Conservation (phyloP, 2,113 vertebrate species). For the Gavia stellata region DNA sequence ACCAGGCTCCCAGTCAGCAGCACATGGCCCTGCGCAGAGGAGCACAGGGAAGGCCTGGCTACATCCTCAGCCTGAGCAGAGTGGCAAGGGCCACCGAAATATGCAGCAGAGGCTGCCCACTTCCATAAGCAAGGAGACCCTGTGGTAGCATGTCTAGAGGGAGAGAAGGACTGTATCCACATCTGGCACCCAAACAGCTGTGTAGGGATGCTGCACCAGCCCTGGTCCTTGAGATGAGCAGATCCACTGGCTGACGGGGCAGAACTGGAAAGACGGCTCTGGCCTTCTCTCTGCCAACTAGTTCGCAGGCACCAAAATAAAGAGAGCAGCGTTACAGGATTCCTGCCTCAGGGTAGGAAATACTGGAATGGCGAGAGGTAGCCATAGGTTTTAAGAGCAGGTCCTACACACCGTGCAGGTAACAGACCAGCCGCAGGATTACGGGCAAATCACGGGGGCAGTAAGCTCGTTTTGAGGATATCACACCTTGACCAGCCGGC, state of each 20-base stretch:
- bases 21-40: background rate
- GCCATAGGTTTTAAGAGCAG: rapidly evolving
- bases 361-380: rapidly evolving
- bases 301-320: background rate
- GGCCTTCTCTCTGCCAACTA: background rate
- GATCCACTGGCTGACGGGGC: background rate
- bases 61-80: rapidly evolving
- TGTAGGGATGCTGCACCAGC: rapidly evolving
- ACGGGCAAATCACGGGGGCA: rapidly evolving
- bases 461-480: too few relatives aligned
- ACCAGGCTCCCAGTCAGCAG: background rate
- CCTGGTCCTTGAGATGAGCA: background rate
- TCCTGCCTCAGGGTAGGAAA: background rate
- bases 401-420: rapidly evolving
- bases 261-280: background rate
- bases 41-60: too few relatives aligned
- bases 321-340: background rate
- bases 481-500: too few relatives aligned
- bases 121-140: background rate
- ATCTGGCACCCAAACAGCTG: background rate
- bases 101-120: background rate
- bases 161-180: background rate
- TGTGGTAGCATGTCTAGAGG: background rate
- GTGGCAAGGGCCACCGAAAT: rapidly evolving
- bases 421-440: background rate